Percentiles rank a stretch among this genome's conserved stretches.
Conservation (phyloP, 2,888 invertebrate species). For the Amphipyra berbera region DNA sequence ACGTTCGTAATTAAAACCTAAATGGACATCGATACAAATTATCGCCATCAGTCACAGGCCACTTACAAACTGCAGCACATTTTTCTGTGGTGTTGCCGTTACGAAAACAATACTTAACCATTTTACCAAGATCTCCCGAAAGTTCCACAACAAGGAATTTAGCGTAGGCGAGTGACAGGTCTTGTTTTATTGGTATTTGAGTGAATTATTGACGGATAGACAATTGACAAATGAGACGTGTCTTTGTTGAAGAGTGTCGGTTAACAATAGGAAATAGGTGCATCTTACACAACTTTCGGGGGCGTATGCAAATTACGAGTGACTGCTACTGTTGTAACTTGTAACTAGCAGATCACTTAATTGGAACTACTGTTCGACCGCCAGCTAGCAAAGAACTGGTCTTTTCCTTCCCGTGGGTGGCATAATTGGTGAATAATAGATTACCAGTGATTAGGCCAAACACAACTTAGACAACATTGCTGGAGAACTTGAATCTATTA, state of each 20-base stretch:
- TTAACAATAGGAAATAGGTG: slow-evolving; percentile 47
- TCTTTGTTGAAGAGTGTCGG: slow-evolving; percentile 54
- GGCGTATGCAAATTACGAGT: slow-evolving; percentile 13
- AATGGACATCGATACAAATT: slow-evolving; percentile 44
- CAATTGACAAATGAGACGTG: slow-evolving; percentile 64
- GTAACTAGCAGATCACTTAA: not conserved
- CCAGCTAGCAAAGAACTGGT: too few relatives aligned
- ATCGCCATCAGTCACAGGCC: slow-evolving; percentile 35
- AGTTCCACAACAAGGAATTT: slow-evolving; percentile 2
- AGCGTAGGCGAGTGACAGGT: slow-evolving; percentile 4
- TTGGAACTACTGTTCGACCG: too few relatives aligned
- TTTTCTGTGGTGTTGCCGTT: slow-evolving; percentile 25
- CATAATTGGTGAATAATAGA: too few relatives aligned
- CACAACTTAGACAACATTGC: too few relatives aligned
- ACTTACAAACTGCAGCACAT: slow-evolving; percentile 39
- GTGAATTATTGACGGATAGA: slow-evolving; percentile 48
- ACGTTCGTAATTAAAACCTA: slow-evolving; percentile 34
- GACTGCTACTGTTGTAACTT: not conserved
- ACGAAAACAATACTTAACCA: slow-evolving; percentile 32
- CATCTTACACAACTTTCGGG: slow-evolving; percentile 29
- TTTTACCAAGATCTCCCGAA: slow-evolving; percentile 27
- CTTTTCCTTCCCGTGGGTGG: too few relatives aligned
- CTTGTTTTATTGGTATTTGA: slow-evolving; percentile 40
- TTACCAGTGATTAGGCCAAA: too few relatives aligned
- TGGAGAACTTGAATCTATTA: too few relatives aligned